Evolutionary conservation across 2,888 invertebrate species (phyloP).

Genomic region (Scaeva pyrastri): DNA sequence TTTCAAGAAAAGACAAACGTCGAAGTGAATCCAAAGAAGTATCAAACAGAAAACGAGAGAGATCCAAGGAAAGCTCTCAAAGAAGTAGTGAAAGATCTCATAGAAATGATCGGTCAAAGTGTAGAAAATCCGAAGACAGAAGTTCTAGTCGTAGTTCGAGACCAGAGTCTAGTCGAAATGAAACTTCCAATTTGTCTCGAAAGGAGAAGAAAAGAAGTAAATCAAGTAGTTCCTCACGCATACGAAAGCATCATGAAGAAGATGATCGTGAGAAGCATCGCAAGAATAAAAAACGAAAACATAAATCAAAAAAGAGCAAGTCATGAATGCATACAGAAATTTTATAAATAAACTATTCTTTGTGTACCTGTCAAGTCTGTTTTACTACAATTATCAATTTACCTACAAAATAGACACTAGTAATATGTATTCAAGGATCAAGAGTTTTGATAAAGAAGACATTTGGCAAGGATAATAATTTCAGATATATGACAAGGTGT

Average conservation of each 20-base stretch:
- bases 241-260: background rate
- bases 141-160: slow-evolving; percentile 30
- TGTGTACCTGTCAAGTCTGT: too few relatives aligned
- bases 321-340: background rate
- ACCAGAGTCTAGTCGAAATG: background rate
- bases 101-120: background rate
- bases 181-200: background rate
- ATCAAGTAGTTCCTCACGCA: background rate
- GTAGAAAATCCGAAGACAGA: background rate
- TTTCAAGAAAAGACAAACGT: background rate
- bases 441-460: too few relatives aligned
- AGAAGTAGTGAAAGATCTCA: slow-evolving; percentile 10
- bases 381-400: too few relatives aligned
- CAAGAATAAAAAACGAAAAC: slow-evolving; percentile 37
- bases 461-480: too few relatives aligned
- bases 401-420: too few relatives aligned
- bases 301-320: slow-evolving; percentile 17
- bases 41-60: background rate
- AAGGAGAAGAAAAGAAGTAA: background rate
- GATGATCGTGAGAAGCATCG: slow-evolving; percentile 13
- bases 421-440: too few relatives aligned
- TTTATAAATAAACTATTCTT: too few relatives aligned
- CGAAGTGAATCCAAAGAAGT: background rate
- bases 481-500: too few relatives aligned
- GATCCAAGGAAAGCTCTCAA: background rate